These are phyloP conservation scores for Upupa epops DNA, from an alignment of 2,113 vertebrate species.

Conservation along the genomic window DNA sequence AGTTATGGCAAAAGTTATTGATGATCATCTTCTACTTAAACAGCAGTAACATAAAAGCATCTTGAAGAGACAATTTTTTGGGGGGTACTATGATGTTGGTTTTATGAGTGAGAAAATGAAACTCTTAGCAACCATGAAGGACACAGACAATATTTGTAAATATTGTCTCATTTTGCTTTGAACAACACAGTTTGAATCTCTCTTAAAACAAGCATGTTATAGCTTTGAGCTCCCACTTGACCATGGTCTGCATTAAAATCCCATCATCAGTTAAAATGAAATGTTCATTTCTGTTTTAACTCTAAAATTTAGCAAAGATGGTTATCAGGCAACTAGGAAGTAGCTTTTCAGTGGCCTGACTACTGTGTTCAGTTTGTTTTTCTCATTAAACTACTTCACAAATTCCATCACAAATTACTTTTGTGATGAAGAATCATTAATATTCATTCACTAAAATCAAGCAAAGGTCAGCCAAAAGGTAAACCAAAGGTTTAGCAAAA, in stretches of 20 bases:
- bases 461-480: conserved; percentile 14
- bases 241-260: background rate
- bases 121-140: background rate
- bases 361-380: background rate
- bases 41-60: background rate
- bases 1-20: background rate
- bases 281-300: background rate
- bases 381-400: no score
- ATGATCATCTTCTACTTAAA: background rate
- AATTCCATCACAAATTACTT: no score
- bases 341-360: background rate
- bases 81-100: background rate
- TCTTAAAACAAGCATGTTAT: background rate
- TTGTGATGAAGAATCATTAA: background rate
- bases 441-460: conserved; percentile 6
- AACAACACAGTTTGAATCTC: background rate
- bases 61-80: background rate
- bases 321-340: background rate
- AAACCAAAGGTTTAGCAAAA: conserved; percentile 22
- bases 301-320: background rate
- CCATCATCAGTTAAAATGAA: background rate
- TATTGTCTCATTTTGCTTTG: background rate
- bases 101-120: background rate
- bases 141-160: background rate
- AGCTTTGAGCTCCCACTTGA: background rate